A percentile compares a stretch with the other conserved stretches of the same genome.
Conservation (phyloP, 2,113 vertebrate genomes). For the Todiramphus saurophagus region DNA sequence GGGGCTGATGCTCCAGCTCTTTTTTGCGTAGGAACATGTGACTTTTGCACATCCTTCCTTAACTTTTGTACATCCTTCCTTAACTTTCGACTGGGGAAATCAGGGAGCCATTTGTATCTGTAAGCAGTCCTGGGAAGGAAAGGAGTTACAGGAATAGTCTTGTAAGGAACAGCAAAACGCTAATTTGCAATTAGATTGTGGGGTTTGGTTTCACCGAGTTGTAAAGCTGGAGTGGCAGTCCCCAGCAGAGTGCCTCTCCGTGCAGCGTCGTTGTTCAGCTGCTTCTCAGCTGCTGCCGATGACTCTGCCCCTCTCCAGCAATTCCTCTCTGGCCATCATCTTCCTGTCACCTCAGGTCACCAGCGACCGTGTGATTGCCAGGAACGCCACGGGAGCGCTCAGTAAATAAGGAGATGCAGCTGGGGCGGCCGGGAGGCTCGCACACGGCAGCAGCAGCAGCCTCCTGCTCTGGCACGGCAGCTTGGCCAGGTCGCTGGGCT, state of each 20-base stretch:
- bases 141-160: background rate
- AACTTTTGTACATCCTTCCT: background rate
- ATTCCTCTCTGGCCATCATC: background rate
- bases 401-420: background rate
- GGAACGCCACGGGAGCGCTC: background rate
- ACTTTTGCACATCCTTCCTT: background rate
- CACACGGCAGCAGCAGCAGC: fast-evolving
- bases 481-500: background rate
- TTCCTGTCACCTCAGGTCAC: background rate
- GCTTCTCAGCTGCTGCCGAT: background rate
- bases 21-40: background rate
- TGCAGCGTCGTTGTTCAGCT: background rate
- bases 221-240: background rate
- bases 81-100: background rate
- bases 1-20: background rate
- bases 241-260: background rate
- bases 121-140: background rate
- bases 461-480: background rate
- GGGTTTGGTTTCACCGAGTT: background rate
- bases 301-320: background rate
- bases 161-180: background rate
- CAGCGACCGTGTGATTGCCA: background rate
- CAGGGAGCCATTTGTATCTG: background rate
- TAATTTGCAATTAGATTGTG: background rate
- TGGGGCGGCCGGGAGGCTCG: background rate